These are phyloP conservation scores for Enteromius anoplus DNA, from an alignment of 2,797 vertebrate genomes.

Conservation along the genomic window DNA sequence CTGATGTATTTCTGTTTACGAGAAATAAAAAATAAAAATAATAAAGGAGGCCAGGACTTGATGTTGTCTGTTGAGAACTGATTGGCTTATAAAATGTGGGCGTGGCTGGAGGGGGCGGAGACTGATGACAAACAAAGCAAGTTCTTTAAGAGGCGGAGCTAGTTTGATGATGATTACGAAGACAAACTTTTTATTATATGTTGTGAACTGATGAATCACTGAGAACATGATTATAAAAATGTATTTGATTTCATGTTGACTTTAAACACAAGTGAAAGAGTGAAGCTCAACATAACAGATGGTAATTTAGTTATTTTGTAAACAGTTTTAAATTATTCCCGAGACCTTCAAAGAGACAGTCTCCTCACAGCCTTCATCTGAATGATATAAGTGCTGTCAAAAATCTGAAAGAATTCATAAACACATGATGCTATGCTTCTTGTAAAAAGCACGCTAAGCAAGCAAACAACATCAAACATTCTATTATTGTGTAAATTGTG, in stretches of 20 bases:
- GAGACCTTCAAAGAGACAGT: conserved; percentile 23
- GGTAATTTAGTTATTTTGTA: conserved; percentile 32
- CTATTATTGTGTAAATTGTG: neutral
- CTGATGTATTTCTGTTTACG: neutral
- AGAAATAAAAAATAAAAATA: neutral
- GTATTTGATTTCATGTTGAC: neutral
- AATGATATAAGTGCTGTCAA: conserved; percentile 17
- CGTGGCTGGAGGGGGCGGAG: neutral
- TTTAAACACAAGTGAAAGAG: conserved; percentile 48
- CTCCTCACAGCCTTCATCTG: neutral
- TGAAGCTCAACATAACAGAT: conserved; percentile 33
- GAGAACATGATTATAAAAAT: neutral
- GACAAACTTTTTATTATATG: no score
- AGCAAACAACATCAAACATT: neutral
- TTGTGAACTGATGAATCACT: neutral
- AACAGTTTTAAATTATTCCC: conserved; percentile 48
- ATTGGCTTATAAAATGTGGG: neutral
- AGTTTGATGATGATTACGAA: neutral
- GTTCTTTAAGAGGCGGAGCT: neutral
- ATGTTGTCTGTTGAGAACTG: neutral
- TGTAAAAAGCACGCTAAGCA: neutral
- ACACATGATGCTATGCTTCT: neutral
- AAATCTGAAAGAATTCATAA: neutral
- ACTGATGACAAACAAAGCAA: neutral
- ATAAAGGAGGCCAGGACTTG: neutral